Conservation (phyloP, 2,888 invertebrate genomes). For the Coremacera marginata region DNA sequence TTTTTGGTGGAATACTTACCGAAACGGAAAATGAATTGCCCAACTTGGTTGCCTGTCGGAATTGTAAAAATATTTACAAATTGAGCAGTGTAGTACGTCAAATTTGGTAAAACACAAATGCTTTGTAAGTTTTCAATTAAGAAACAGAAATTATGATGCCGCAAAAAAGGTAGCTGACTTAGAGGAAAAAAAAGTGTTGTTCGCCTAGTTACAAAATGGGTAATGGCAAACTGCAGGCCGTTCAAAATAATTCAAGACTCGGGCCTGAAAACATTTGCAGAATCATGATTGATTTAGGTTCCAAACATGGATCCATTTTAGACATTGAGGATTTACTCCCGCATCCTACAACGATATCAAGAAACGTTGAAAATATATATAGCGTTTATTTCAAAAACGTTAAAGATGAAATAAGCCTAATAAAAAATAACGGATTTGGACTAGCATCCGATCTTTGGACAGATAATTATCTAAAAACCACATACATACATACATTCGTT, state of each 20-base stretch:
- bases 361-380: conserved; percentile 39
- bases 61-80: conserved; percentile 35
- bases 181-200: conserved; percentile 34
- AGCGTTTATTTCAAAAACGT: conserved; percentile 19
- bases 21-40: conserved; percentile 25
- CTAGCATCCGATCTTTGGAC: conserved; percentile 43
- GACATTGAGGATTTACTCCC: conserved; percentile 38
- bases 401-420: conserved; percentile 35
- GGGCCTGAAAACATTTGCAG: conserved; percentile 38
- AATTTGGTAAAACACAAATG: conserved; percentile 40
- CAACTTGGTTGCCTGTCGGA: conserved; percentile 33
- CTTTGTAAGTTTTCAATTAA: conserved; percentile 15
- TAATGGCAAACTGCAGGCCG: conserved; percentile 39
- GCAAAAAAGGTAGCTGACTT: conserved; percentile 30
- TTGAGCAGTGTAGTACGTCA: conserved; percentile 21
- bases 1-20: conserved; percentile 34
- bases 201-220: conserved; percentile 41
- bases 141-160: not conserved
- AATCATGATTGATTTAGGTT: conserved; percentile 37
- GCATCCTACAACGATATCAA: conserved; percentile 41
- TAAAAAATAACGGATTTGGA: conserved; percentile 40
- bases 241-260: conserved; percentile 41
- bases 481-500: conserved; percentile 40
- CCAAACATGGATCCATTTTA: conserved; percentile 42
- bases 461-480: conserved; percentile 34